Conservation (phyloP, 2,113 vertebrate genomes). For the Tragelaphus imberbis region DNA sequence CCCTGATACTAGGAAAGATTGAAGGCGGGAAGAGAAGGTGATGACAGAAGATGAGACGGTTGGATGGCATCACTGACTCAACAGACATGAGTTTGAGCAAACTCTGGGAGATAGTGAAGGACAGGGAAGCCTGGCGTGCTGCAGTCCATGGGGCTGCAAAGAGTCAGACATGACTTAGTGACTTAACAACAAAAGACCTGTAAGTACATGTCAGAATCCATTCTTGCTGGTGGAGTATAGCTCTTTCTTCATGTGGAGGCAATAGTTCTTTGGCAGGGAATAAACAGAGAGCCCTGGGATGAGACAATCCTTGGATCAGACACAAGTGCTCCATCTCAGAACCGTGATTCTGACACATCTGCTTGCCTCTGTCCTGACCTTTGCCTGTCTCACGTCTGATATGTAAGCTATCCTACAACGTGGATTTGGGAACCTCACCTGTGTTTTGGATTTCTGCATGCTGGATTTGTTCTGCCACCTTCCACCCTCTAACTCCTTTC, state of each 20-base stretch:
- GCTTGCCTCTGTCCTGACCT: not conserved
- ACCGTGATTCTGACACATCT: not conserved
- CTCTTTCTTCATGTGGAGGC: not conserved
- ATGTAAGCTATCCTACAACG: not conserved
- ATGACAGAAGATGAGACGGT: not conserved
- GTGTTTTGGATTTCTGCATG: not conserved
- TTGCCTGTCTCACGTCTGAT: not conserved
- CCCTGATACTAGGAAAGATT: not conserved
- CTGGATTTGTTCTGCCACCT: not conserved
- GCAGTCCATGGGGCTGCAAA: not conserved
- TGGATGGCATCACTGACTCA: not conserved
- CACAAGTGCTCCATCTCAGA: not conserved
- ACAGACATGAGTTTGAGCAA: not conserved
- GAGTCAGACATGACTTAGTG: not conserved
- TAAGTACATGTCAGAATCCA: not conserved
- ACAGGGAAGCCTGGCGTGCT: not conserved
- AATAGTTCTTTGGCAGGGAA: not conserved
- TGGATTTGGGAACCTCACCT: not conserved
- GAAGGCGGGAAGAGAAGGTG: not conserved
- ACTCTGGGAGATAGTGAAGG: not conserved
- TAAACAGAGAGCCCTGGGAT: not conserved
- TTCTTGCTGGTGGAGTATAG: not conserved
- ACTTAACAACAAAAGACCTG: not conserved
- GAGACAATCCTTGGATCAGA: not conserved
- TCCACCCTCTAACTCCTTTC: not conserved